These are phyloP conservation scores for Pocillopora grandis DNA, from an alignment of 92 coral and sea anemone species.

Conservation along the genomic window DNA sequence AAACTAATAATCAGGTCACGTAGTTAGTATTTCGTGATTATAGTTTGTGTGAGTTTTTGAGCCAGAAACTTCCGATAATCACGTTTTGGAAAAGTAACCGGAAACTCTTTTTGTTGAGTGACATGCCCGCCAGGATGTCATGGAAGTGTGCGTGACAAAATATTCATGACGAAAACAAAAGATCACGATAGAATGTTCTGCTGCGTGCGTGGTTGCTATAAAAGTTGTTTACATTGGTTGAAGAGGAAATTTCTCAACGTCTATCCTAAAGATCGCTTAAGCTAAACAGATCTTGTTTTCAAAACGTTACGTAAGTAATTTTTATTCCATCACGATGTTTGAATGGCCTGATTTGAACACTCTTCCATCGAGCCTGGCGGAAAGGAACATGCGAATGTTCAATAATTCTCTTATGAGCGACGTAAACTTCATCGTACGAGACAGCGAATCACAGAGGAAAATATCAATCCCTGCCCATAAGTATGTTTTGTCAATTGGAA, in stretches of 20 bases:
- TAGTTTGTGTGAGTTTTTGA: no score
- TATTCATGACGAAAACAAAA: not conserved
- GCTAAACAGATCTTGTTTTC: not conserved
- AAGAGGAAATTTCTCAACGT: not conserved
- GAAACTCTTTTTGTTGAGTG: not conserved
- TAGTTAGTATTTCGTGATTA: no score
- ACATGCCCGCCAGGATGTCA: not conserved
- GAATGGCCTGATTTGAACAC: conserved; percentile 22
- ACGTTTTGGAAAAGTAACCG: no score
- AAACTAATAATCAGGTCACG: no score
- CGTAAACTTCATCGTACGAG: conserved; percentile 32
- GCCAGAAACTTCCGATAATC: no score
- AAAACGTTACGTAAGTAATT: not conserved
- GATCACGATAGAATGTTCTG: not conserved
- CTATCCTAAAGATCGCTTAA: not conserved
- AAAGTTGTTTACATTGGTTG: not conserved
- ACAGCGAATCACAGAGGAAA: conserved; percentile 13
- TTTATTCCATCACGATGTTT: conserved; percentile 1
- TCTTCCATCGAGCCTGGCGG: conserved; percentile 17
- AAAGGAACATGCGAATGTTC: conserved; percentile 46
- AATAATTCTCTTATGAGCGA: conserved; percentile 47
- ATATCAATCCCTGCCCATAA: conserved; percentile 47
- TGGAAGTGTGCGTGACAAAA: conserved; percentile 5
- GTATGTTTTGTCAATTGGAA: conserved; percentile 59
- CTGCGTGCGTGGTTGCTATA: not conserved